Evolutionary conservation across 2,113 vertebrate species (phyloP), one percentile per base, ranked within the genome.

Genomic region (Zosterops hypoxanthus): DNA sequence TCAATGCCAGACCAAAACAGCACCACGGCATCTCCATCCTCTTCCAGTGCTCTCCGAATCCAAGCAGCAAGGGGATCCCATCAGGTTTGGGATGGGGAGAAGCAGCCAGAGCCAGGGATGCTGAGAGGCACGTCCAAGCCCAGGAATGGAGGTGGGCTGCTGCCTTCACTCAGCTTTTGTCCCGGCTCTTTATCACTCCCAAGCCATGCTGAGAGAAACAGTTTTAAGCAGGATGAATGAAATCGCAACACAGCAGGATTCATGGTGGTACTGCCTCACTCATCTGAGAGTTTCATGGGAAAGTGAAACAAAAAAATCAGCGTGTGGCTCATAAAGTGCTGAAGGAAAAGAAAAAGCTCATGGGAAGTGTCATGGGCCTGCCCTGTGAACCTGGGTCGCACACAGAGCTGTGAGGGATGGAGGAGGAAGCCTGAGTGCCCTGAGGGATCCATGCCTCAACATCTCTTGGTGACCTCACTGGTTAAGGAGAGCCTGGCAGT

Each of bases 101-200:
- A 33, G 47, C 57, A 82, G 76, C 20, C 2, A 5, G 49, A 75
- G 61, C 29, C 72, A 60, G 1, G 42, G 85, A 41, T 55, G 69
- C 64, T 75, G 33, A 17, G 42, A 14, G 47, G 41, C 46, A 25
- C 0, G 0, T 19, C n/a, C 0, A 2, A 83, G 81, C 19, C 55
- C 59, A 69, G 77, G 61, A 53, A 39, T 72, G 82, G 84, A 90
- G 59, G 9, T 68, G 49, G 71, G 64, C 42, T 68, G 61, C 70
- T 92, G 82, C 95, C 61, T 88, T 68, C 12, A 20, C 68, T 28
- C 28, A 66, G 91, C 83, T 95, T 92, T 95, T 91, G 83, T 95
- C 86, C 50, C 0, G 1, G 59, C 86, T 65, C 41, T 70, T 59
- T 46, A 66, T 46, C 3, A 0, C n/a, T 82, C 86, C 66, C 63